Percentiles rank a stretch among this genome's conserved stretches.
Evolutionary conservation across 2,797 vertebrate genomes (phyloP).

Genomic region (Myripristis murdjan): DNA sequence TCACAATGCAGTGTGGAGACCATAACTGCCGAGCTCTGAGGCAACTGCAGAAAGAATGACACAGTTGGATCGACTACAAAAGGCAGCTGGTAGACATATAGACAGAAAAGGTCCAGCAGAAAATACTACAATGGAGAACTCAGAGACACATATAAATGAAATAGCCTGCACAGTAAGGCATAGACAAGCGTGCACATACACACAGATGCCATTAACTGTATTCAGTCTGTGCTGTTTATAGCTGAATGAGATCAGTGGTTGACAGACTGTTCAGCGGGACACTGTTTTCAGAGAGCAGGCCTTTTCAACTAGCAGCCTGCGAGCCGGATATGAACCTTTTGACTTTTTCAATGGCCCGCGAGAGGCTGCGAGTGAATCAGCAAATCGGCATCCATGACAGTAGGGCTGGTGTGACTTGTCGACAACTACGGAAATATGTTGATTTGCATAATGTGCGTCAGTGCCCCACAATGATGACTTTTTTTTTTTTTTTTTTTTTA

Average conservation of each 20-base stretch:
- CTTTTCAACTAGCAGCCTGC: too few relatives aligned
- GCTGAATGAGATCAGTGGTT: conserved; percentile 61
- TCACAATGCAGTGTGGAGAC: too few relatives aligned
- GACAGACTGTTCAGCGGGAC: conserved; percentile 34
- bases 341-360: too few relatives aligned
- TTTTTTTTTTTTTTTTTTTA: too few relatives aligned
- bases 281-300: conserved; percentile 29
- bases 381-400: too few relatives aligned
- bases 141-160: conserved; percentile 11
- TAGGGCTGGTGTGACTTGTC: too few relatives aligned
- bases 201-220: conserved; percentile 1
- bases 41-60: not conserved
- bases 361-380: too few relatives aligned
- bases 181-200: not conserved
- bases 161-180: not conserved
- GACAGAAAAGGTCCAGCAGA: not conserved
- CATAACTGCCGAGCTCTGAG: not conserved
- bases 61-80: not conserved
- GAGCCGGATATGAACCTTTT: too few relatives aligned
- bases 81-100: not conserved
- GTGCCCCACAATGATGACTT: too few relatives aligned
- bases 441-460: too few relatives aligned
- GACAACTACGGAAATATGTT: too few relatives aligned
- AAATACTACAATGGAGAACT: conserved; percentile 19
- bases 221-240: conserved; percentile 9